Conservation (phyloP, 2,113 vertebrate genomes). For the Rhinopomastus cyanomelas region DNA sequence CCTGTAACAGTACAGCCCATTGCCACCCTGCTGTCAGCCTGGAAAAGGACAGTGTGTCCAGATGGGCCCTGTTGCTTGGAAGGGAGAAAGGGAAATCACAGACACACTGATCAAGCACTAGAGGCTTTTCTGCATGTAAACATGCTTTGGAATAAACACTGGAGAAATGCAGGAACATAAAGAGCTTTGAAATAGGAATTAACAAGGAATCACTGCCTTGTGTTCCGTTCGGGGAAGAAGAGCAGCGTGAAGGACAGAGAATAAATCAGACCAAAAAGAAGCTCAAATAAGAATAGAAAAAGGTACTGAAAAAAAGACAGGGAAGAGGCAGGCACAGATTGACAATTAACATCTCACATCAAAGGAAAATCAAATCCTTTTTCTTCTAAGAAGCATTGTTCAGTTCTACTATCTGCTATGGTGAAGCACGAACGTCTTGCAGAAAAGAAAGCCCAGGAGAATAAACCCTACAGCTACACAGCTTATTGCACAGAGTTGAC, state of each 20-base stretch:
- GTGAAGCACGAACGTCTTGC: accelerated
- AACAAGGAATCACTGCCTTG: neutral
- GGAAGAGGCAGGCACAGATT: neutral
- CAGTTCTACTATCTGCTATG: neutral
- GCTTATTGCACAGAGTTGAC: neutral
- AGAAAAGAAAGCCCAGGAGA: neutral
- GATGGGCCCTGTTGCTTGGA: neutral
- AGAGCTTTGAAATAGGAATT: slow-evolving; percentile 41
- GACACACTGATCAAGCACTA: neutral
- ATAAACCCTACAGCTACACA: neutral
- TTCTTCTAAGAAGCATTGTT: neutral
- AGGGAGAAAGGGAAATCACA: neutral
- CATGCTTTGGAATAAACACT: neutral
- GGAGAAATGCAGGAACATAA: neutral
- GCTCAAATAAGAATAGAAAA: accelerated
- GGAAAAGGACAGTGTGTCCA: neutral
- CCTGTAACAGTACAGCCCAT: neutral
- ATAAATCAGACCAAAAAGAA: neutral
- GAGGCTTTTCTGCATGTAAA: neutral
- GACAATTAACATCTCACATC: slow-evolving; percentile 25
- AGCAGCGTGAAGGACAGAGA: neutral
- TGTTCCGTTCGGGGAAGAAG: neutral
- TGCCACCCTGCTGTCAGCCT: neutral
- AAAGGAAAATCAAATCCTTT: slow-evolving; percentile 14
- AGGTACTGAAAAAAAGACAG: neutral